Evolutionary conservation across 1,140 invertebrate species (phyloP).

Genomic region (Drosophila subpulchrella): DNA sequence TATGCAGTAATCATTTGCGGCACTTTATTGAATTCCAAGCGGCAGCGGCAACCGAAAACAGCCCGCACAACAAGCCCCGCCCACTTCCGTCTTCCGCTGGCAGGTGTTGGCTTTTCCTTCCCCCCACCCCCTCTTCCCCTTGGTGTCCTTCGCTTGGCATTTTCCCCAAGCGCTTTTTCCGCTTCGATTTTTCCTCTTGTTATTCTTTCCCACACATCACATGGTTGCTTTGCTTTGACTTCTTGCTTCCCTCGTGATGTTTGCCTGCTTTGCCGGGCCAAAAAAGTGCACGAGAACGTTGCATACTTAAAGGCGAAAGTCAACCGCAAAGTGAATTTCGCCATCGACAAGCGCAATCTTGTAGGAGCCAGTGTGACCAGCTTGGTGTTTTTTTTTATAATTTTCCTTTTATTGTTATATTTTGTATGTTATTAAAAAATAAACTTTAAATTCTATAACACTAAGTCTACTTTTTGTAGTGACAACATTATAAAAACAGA

Average conservation of each 20-base stretch:
- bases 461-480: too few relatives aligned
- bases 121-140: background rate
- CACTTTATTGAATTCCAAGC: slow-evolving; percentile 71
- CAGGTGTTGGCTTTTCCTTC: slow-evolving; percentile 50
- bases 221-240: slow-evolving; percentile 31
- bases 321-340: slow-evolving; percentile 72
- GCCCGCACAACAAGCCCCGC: slow-evolving; percentile 32
- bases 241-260: slow-evolving; percentile 44
- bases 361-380: background rate
- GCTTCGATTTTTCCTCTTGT: slow-evolving; percentile 34
- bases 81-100: slow-evolving; percentile 35
- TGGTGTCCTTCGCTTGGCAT: slow-evolving; percentile 6
- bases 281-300: slow-evolving; percentile 46
- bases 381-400: background rate
- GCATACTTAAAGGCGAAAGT: slow-evolving; percentile 65
- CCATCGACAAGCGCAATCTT: slow-evolving; percentile 64
- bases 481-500: too few relatives aligned
- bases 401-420: too few relatives aligned
- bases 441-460: too few relatives aligned
- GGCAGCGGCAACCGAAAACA: slow-evolving; percentile 39
- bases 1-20: slow-evolving; percentile 61
- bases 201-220: slow-evolving; percentile 40
- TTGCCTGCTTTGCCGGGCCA: slow-evolving; percentile 43
- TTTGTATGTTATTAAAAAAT: too few relatives aligned
- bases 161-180: slow-evolving; percentile 16